Percentiles rank a stretch among this genome's conserved stretches.
phyloP scores from a whole-genome alignment of 2,797 vertebrate species.

The Phoebastria nigripes region DNA sequence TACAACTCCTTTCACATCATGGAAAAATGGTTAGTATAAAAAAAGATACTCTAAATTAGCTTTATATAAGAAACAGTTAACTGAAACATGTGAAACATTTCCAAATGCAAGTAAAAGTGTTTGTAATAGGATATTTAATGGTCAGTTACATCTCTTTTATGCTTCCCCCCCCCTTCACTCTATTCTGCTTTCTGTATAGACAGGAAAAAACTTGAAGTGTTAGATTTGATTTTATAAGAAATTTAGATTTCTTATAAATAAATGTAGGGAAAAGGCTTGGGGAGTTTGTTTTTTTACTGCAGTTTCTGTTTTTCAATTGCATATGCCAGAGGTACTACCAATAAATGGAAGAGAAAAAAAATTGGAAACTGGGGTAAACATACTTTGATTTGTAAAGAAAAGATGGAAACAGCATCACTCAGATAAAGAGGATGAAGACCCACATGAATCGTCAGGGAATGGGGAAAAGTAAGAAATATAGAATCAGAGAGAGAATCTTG shows the following conservation, averaged over 20 bases:
- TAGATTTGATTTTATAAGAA: neutral
- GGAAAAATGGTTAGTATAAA: neutral
- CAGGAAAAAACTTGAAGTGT: neutral
- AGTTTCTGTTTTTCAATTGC: neutral
- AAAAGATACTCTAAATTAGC: neutral
- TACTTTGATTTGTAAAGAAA: neutral
- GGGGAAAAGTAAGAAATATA: neutral
- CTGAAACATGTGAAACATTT: neutral
- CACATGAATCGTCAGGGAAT: neutral
- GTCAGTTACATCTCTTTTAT: neutral
- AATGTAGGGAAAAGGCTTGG: neutral
- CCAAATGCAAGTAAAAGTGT: neutral
- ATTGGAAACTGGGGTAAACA: neutral
- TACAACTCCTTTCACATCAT: neutral
- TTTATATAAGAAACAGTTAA: neutral
- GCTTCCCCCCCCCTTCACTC: neutral
- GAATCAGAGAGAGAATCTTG: neutral
- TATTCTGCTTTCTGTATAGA: neutral
- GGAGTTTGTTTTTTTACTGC: neutral
- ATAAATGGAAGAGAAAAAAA: neutral
- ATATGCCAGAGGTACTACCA: neutral
- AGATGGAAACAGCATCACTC: neutral
- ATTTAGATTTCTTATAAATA: neutral
- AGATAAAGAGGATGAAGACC: neutral
- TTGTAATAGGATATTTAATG: neutral